Evolutionary conservation across 2,113 vertebrate genomes (phyloP).

Genomic region (Ornithorhynchus anatinus): DNA sequence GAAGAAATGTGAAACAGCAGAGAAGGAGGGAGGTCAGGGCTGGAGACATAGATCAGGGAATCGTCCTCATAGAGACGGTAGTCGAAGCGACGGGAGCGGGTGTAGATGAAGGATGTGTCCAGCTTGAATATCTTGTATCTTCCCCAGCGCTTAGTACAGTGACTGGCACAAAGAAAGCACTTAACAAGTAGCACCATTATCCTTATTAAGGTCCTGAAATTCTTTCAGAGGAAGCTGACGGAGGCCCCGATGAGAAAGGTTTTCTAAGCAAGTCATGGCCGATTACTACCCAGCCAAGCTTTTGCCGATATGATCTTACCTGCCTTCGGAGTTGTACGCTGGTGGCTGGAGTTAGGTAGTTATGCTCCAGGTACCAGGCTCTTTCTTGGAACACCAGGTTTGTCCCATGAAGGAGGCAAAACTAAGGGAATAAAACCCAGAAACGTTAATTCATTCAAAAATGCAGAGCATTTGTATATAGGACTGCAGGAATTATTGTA

Average conservation of each 20-base stretch:
- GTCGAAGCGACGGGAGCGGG: too few relatives aligned
- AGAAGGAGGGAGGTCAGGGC: too few relatives aligned
- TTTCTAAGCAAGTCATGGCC: conserved; percentile 20
- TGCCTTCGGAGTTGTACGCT: conserved; percentile 59
- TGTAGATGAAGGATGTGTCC: not conserved
- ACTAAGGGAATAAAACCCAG: conserved; percentile 32
- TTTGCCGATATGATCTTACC: conserved; percentile 37
- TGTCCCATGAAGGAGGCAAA: conserved; percentile 67
- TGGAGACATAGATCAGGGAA: too few relatives aligned
- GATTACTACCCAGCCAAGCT: not conserved
- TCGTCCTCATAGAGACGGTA: too few relatives aligned
- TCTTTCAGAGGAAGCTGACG: not conserved
- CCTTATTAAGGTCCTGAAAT: not conserved
- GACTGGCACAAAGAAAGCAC: too few relatives aligned
- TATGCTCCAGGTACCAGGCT: conserved; percentile 69
- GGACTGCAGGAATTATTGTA: not conserved
- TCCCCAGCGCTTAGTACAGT: too few relatives aligned
- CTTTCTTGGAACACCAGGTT: conserved; percentile 65
- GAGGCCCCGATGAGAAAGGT: not conserved
- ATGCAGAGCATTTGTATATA: not conserved
- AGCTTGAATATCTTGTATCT: too few relatives aligned
- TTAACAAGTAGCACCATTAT: too few relatives aligned
- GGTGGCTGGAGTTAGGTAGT: conserved; percentile 44
- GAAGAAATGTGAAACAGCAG: too few relatives aligned
- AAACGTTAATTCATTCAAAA: not conserved